These are phyloP conservation scores for Meloe dianella DNA, from an alignment of 2,888 invertebrate species.

Conservation along the genomic window DNA sequence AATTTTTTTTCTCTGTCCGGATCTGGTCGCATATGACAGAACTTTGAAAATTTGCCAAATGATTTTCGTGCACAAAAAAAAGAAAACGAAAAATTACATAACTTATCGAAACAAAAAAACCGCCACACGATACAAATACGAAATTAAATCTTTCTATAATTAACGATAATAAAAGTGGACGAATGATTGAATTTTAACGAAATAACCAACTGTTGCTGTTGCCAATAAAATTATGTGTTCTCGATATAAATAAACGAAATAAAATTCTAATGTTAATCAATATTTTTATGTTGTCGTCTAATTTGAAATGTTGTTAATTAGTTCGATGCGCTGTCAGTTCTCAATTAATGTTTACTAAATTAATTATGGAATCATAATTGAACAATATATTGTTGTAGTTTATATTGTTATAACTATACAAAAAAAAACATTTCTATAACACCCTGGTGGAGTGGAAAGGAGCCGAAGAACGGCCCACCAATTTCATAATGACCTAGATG, in stretches of 20 bases:
- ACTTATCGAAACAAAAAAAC: too few relatives aligned
- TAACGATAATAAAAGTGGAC: not conserved
- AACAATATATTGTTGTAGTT: not conserved
- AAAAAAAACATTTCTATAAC: not conserved
- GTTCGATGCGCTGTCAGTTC: not conserved
- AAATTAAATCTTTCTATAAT: not conserved
- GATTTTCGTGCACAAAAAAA: too few relatives aligned
- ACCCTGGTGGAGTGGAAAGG: slow-evolving; percentile 16
- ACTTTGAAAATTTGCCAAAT: slow-evolving; percentile 9
- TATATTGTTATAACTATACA: not conserved
- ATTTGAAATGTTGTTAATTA: not conserved
- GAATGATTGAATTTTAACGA: not conserved
- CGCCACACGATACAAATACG: too few relatives aligned
- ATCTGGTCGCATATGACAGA: not conserved
- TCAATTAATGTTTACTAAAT: not conserved
- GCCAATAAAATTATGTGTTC: too few relatives aligned
- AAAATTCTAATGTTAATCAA: not conserved
- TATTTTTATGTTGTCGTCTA: not conserved
- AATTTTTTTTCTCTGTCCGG: not conserved
- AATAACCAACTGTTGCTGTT: slow-evolving; percentile 27
- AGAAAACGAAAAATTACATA: not conserved
- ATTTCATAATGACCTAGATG: slow-evolving; percentile 42
- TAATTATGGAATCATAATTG: not conserved
- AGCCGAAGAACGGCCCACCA: slow-evolving; percentile 34
- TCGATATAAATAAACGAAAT: too few relatives aligned